Percentiles rank a stretch among this genome's conserved stretches.
Conservation (phyloP, 2,113 vertebrate species). For the Pantherophis guttatus region DNA sequence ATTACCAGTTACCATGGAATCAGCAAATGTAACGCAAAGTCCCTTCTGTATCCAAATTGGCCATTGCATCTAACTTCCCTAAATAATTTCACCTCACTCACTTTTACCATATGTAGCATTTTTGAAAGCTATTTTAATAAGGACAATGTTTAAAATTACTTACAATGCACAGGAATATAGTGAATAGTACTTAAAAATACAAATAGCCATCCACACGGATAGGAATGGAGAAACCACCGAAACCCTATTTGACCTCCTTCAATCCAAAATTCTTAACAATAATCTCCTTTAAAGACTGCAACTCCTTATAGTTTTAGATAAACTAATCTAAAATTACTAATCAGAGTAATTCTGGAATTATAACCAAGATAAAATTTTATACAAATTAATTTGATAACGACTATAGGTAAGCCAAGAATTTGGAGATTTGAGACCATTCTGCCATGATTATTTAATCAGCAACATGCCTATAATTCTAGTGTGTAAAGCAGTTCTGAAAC, state of each 20-base stretch:
- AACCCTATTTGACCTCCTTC: neutral
- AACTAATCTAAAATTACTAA: neutral
- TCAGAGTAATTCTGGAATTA: neutral
- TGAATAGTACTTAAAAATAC: neutral
- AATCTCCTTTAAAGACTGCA: neutral
- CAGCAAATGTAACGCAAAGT: neutral
- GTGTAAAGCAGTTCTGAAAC: neutral
- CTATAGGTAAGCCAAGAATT: neutral
- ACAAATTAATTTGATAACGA: neutral
- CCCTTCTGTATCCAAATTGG: neutral
- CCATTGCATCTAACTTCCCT: neutral
- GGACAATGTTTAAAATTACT: neutral
- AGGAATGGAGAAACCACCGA: neutral
- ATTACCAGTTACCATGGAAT: neutral
- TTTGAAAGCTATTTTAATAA: neutral
- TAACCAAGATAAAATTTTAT: neutral
- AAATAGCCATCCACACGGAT: neutral
- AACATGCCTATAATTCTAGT: neutral
- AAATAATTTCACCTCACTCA: neutral
- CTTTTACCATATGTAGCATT: neutral
- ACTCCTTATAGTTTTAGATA: neutral
- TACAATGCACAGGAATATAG: neutral
- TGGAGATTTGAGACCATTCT: neutral
- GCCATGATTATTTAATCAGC: neutral
- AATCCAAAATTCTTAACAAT: neutral